These are phyloP conservation scores for Synanthedon vespiformis DNA, from an alignment of 2,888 invertebrate species.

Conservation along the genomic window DNA sequence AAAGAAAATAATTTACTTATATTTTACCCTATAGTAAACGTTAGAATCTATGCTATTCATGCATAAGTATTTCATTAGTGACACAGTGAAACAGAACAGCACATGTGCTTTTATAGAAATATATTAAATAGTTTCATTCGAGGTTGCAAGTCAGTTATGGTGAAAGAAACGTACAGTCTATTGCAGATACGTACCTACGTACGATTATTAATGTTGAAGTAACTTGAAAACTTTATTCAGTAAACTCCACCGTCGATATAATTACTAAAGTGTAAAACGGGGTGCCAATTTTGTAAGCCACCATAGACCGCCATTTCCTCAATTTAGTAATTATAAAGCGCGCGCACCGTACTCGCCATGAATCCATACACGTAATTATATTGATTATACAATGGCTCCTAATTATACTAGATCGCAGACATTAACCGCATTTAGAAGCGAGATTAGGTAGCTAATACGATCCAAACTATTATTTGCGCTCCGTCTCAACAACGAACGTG, in stretches of 20 bases:
- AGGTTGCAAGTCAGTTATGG: too few relatives aligned
- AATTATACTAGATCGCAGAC: not conserved
- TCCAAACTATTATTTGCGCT: too few relatives aligned
- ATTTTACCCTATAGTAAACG: too few relatives aligned
- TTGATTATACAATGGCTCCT: not conserved
- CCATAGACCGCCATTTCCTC: not conserved
- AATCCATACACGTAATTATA: not conserved
- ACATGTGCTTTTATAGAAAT: too few relatives aligned
- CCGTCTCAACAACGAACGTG: too few relatives aligned
- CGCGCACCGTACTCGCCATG: not conserved
- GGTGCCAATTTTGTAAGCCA: slow-evolving; percentile 26
- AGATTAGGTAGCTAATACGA: not conserved
- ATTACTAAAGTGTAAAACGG: slow-evolving; percentile 51
- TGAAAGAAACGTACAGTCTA: too few relatives aligned
- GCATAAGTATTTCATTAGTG: too few relatives aligned
- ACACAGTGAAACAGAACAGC: too few relatives aligned
- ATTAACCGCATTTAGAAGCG: not conserved
- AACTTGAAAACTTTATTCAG: slow-evolving; percentile 30
- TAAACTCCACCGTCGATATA: slow-evolving; percentile 48
- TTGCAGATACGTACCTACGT: too few relatives aligned
- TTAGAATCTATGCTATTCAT: too few relatives aligned
- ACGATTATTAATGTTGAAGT: slow-evolving; percentile 6
- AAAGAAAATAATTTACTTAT: too few relatives aligned
- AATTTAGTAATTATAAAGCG: not conserved
- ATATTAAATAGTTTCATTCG: too few relatives aligned